phyloP scores from a whole-genome alignment of 2,797 vertebrate genomes.

The Pseudotriccus pelzelni region DNA sequence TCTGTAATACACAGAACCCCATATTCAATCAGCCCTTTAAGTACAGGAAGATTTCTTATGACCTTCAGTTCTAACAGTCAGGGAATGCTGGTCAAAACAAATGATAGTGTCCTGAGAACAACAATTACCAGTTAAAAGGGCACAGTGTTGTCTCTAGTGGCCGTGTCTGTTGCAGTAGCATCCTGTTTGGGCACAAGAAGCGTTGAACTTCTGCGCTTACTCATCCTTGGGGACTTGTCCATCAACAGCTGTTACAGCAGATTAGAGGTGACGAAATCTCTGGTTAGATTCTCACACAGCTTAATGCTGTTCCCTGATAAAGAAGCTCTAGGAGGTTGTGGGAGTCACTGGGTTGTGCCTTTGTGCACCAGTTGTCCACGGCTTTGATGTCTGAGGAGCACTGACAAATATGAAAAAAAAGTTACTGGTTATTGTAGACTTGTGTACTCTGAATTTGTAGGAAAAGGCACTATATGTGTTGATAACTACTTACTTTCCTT shows the following conservation, averaged over 20 bases:
- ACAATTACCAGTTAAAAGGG: not conserved
- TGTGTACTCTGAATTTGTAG: not conserved
- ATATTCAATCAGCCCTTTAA: not conserved
- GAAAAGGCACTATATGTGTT: not conserved
- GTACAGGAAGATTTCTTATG: not conserved
- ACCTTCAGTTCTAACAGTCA: not conserved
- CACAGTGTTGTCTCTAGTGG: not conserved
- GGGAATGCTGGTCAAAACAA: not conserved
- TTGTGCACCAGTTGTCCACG: not conserved
- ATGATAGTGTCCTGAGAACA: not conserved
- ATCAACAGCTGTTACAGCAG: not conserved
- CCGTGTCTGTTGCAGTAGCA: not conserved
- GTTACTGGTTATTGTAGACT: not conserved
- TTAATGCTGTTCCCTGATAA: not conserved
- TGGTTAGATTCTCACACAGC: not conserved
- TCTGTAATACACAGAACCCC: not conserved
- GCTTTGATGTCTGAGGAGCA: not conserved
- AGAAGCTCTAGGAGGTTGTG: not conserved
- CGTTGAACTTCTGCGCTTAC: not conserved
- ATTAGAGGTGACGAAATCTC: not conserved
- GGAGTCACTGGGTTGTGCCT: not conserved
- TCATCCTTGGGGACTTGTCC: conserved; percentile 18
- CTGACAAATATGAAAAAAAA: not conserved
- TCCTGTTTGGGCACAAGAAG: not conserved
- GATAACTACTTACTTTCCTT: conserved; percentile 8